Base-by-base conservation (phyloP, 2,888 invertebrate species). In the Brachycybe producta region DNA sequence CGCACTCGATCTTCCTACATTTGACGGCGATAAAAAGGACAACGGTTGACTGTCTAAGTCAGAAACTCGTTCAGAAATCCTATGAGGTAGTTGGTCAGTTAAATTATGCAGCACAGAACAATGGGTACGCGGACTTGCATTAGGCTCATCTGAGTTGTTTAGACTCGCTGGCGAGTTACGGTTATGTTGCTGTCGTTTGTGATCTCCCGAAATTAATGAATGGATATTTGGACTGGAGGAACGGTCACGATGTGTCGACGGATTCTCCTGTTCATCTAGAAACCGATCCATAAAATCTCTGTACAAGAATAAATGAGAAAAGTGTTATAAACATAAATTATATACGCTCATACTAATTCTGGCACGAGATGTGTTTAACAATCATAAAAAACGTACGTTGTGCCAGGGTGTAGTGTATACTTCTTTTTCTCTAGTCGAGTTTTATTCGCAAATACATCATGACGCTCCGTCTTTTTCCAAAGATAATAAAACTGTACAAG, bases 401-500 rank as follows among this genome's bases (percentile, higher is more conserved):
- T 81, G 46, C 88, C 90, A 4, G 91, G 91, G 70, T 91, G 88
- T 41, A 91, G 68, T 4, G 83, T 81, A 65, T 90, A 91, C 65
- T 91, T 90, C 66, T 88, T 87, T 71, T 92, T 92, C 63, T 91
- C 91, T 58, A 90, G 67, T 44, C 88, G 74, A 8, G 84, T 82
- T 68, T 86, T 86, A 64, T 86, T 84, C 1, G 90, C 90, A 65
- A 76, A 77, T 17, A 73, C 82, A 69, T 97, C 97, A 67, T 95
- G 92, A 17, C 97, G 75, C 64, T 95, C 95, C 24, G 95, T 95
- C 70, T 97, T 97, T 70, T 98, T 98, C 98, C 98, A 98, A 49
- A 94, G 75, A 59, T 75, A 75, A 61, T 75, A 75, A 71, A 97
- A 98, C 65, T 95, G 91, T 13, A 97, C 92, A 54, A 98, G 72